phyloP scores from a whole-genome alignment of 30 jellyfish, hydroid and myxozoan species.

The Hydractinia symbiolongicarpus region DNA sequence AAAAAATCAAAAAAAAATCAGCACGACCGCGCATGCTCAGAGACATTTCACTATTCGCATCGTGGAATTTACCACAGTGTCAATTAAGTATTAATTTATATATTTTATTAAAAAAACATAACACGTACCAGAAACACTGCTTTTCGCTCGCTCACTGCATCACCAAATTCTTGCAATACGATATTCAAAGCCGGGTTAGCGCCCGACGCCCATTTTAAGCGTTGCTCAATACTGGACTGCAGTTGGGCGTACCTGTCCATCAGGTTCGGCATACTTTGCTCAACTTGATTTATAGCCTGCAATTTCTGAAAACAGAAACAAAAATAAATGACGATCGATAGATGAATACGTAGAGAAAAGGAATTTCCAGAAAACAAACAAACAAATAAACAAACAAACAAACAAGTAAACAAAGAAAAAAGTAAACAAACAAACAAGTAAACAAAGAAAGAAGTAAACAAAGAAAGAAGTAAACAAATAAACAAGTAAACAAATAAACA shows the following conservation, averaged over 20 bases:
- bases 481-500: too few relatives aligned
- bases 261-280: constrained; percentile 48
- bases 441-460: not conserved
- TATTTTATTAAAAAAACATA: not conserved
- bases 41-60: too few relatives aligned
- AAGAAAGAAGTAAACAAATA: too few relatives aligned
- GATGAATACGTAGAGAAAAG: too few relatives aligned
- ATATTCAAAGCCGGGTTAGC: constrained; percentile 79
- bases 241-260: constrained; percentile 70
- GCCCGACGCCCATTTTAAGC: constrained; percentile 96
- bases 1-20: not conserved
- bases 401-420: too few relatives aligned
- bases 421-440: too few relatives aligned
- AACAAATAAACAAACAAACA: too few relatives aligned
- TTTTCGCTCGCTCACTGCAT: constrained; percentile 51
- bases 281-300: constrained; percentile 66
- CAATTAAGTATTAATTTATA: too few relatives aligned
- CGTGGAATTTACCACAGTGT: too few relatives aligned
- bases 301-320: constrained; percentile 29
- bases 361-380: too few relatives aligned
- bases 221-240: constrained; percentile 85
- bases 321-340: not conserved
- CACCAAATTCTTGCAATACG: constrained; percentile 67
- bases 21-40: too few relatives aligned
- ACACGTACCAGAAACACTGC: constrained; percentile 46